Evolutionary conservation across 2,797 vertebrate genomes (phyloP), one percentile per base, ranked within the genome.

Genomic region (Helarctos malayanus): DNA sequence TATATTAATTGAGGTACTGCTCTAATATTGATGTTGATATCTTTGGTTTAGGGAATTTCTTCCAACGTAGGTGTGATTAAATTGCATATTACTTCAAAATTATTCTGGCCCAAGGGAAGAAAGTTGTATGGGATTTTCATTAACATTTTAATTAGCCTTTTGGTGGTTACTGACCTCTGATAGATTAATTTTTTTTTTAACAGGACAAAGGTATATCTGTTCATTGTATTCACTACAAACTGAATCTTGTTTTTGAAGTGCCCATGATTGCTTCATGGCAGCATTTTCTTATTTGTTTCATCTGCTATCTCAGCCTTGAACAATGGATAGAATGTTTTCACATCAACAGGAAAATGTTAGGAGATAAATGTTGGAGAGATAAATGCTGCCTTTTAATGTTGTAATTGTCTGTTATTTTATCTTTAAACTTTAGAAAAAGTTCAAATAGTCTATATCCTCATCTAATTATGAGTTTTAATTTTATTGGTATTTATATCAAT

Each of bases 131-230:
- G 54, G 79, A 94, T 97, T 90, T 96, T 96, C 61, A 97, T 88
- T 93, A 97, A 96, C 96, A 89, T 85, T 97, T 97, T 95, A 88
- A 95, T 97, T 95, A 92, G 82, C 63, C 63, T 92, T 94, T 95
- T 89, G 57, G 88, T 98, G 93, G 75, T 80, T 94, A 87, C 52
- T 94, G 91, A 94, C 81, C 75, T 27, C 69, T 87, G 49, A 95
- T 61, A n/a, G 78, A 92, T 83, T 89, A 69, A 69, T 45, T 73
- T 87, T 41, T 95, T 82, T 61, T 61, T 12, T 25, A 7, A 49
- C 15, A 63, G 73, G 95, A 97, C 61, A 96, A 84, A 89, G 38
- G 35, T 76, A 25, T 59, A 81, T 94, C 73, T 96, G 75, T 92
- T 95, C 65, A 88, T 79, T 95, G 80, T 92, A 41, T 80, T 93